Conservation (phyloP, 2,888 invertebrate genomes). For the Caenorhabditis wallacei region DNA sequence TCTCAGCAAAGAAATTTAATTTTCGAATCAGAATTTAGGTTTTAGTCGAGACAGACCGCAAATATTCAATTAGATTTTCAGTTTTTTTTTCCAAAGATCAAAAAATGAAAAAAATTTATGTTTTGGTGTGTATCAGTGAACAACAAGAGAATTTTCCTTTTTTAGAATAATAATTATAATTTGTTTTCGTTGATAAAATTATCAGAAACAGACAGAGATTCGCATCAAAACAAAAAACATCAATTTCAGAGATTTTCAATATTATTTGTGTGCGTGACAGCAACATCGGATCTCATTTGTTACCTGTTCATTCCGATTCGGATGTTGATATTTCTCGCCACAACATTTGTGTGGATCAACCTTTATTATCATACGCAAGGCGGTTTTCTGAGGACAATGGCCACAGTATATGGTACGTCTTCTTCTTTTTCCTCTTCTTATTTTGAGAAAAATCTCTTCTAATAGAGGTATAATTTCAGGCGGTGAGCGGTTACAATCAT, state of each 20-base stretch:
- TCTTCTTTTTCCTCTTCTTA: neutral
- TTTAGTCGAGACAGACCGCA: neutral
- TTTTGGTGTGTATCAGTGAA: too few species aligned
- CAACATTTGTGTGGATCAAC: constrained; percentile 86
- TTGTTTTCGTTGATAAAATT: too few species aligned
- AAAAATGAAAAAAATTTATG: neutral
- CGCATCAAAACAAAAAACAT: too few species aligned
- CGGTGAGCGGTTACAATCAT: constrained; percentile 59
- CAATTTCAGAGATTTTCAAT: constrained; percentile 96
- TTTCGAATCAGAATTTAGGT: neutral
- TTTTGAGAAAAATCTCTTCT: constrained; percentile 11
- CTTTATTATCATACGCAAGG: constrained; percentile 70
- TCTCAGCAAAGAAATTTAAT: neutral
- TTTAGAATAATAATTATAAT: too few species aligned
- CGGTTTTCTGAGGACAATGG: constrained; percentile 67
- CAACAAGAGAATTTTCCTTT: too few species aligned
- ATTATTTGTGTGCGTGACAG: constrained; percentile 97
- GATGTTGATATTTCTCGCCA: constrained; percentile 89
- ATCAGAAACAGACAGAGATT: too few species aligned
- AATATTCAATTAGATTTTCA: neutral
- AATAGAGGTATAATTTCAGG: constrained; percentile 53
- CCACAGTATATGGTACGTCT: constrained; percentile 60
- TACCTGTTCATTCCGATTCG: constrained; percentile 94
- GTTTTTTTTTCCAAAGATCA: constrained; percentile 2
- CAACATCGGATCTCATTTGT: constrained; percentile 98